Conservation (phyloP, 1,140 invertebrate genomes). For the Adoxophyes honmai region DNA sequence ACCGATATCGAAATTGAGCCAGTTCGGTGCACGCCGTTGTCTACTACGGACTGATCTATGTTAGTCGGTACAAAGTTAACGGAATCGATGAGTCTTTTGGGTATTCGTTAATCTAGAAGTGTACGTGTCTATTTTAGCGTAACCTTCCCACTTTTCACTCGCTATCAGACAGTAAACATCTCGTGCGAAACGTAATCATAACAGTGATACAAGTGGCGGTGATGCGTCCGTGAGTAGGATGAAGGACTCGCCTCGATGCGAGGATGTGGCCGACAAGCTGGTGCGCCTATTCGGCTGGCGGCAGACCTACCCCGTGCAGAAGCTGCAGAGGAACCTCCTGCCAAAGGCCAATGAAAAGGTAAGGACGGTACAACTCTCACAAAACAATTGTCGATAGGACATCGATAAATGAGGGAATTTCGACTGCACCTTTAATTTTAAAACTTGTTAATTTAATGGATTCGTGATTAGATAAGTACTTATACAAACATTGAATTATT, state of each 20-base stretch:
- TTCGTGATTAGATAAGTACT: too few species aligned
- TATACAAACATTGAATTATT: too few species aligned
- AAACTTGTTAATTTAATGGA: too few species aligned
- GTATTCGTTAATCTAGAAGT: too few species aligned
- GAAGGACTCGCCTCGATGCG: slow-evolving; percentile 70
- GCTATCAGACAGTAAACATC: slow-evolving; percentile 8
- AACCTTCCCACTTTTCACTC: slow-evolving; percentile 10
- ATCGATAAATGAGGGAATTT: too few species aligned
- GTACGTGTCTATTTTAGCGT: slow-evolving; percentile 2
- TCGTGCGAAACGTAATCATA: background rate
- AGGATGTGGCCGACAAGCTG: slow-evolving; percentile 83
- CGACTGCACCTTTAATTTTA: too few species aligned
- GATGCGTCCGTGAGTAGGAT: slow-evolving; percentile 34
- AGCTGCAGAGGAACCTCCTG: slow-evolving; percentile 82
- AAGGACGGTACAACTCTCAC: slow-evolving; percentile 30
- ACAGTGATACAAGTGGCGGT: background rate
- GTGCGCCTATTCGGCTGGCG: slow-evolving; percentile 85
- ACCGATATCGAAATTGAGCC: background rate
- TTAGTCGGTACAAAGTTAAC: background rate
- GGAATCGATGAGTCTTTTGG: slow-evolving; percentile 3
- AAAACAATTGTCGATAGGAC: too few species aligned
- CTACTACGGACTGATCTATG: background rate
- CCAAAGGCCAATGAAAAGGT: slow-evolving; percentile 69
- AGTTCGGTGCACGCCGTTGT: background rate
- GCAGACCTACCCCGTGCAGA: slow-evolving; percentile 86